Base-by-base conservation (phyloP, 2,113 vertebrate genomes). In the Esox niger region DNA sequence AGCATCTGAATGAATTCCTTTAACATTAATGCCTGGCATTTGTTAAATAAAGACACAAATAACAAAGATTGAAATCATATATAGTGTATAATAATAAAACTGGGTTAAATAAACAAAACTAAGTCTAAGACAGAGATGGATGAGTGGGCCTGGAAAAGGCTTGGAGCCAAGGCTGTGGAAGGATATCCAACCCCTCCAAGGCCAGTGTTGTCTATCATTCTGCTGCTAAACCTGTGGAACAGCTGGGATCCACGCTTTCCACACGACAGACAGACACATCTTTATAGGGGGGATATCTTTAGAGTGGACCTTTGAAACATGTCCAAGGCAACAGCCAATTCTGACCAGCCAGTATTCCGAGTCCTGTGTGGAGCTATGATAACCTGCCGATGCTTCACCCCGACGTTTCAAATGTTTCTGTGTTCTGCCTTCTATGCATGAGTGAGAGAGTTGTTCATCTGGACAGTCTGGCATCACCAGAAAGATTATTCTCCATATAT, bases 261-360 rank as follows among this genome's bases (percentile, higher is more conserved):
- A 27, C 62, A n/a, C n/a, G 13, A 43, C 38, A 38, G 35, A 38
- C 31, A 69, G 66, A 67, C 59, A 61, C 59, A 33, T 38, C 74
- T 55, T 15, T 63, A 56, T 74, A 59, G 70, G 62, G 62, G 58
- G 56, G 33, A 64, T 47, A 33, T 67, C 32, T 67, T 58, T 6
- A 11, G 54, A 66, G 43, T 21, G 10, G 27, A 9, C 30, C 77
- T 85, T 87, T 85, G 79, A 85, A 83, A 74, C 23, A 0, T 0
- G 25, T 72, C 78, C 81, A 82, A 68, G 43, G 4, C 35, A 21
- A 60, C 62, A 9, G 67, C 71, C 66, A 30, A 33, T 62, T 68
- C 38, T 15, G 57, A 30, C 52, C 32, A 30, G 62, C 32, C 49
- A 33, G 31, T 61, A n/a, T n/a, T n/a, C n/a, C n/a, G n/a, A 25